phyloP scores from a whole-genome alignment of 2,888 invertebrate species.

The Galerucella calmariensis region DNA sequence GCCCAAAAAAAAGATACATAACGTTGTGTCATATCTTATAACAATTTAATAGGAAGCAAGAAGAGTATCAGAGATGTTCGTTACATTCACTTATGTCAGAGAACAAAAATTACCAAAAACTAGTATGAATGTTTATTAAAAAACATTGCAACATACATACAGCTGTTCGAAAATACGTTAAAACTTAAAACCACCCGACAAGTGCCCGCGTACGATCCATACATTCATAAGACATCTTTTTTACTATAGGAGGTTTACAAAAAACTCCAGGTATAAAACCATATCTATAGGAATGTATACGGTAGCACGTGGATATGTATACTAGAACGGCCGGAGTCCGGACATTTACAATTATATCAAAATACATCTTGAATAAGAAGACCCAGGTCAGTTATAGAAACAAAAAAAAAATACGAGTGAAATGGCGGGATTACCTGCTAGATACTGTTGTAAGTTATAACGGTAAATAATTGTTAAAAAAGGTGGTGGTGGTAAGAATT shows the following conservation, averaged over 20 bases:
- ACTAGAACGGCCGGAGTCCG: conserved; percentile 33
- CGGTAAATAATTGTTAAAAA: conserved; percentile 16
- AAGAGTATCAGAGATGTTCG: too few relatives aligned
- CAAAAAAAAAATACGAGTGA: conserved; percentile 24
- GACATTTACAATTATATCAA: conserved; percentile 41
- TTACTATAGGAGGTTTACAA: conserved; percentile 36
- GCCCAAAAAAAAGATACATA: too few relatives aligned
- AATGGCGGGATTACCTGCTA: conserved; percentile 24
- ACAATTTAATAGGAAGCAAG: too few relatives aligned
- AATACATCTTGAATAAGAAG: conserved; percentile 39
- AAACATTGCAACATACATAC: too few relatives aligned
- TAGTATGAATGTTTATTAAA: too few relatives aligned
- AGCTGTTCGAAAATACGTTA: neutral
- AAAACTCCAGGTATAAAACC: conserved; percentile 39
- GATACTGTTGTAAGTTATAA: conserved; percentile 15
- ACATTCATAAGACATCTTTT: conserved; percentile 32
- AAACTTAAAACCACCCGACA: conserved; percentile 9
- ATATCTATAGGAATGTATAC: conserved; percentile 36
- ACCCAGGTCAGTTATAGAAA: conserved; percentile 36
- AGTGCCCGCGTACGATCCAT: conserved; percentile 19
- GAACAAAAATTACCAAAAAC: too few relatives aligned
- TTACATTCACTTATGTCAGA: too few relatives aligned
- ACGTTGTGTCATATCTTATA: too few relatives aligned
- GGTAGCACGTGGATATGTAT: conserved; percentile 41
- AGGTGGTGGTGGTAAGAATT: neutral